A percentile compares a stretch with the other conserved stretches of the same genome.
phyloP scores from a whole-genome alignment of 2,113 vertebrate species.

The Siniperca chuatsi region DNA sequence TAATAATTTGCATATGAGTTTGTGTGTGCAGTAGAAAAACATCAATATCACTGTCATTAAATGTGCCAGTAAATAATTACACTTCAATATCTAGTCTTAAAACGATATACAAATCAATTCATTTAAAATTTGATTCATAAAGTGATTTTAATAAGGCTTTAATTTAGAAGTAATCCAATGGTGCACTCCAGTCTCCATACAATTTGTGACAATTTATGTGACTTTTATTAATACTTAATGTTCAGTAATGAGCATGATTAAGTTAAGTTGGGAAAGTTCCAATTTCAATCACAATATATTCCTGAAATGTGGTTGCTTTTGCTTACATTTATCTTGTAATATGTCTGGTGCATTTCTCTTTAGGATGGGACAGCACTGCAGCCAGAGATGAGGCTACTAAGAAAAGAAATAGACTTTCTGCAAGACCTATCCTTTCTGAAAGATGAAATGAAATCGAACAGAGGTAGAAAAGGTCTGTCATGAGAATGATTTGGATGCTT shows the following conservation, averaged over 20 bases:
- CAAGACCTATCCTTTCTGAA: not conserved
- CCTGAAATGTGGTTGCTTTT: not conserved
- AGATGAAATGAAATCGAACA: not conserved
- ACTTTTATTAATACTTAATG: not conserved
- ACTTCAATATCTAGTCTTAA: not conserved
- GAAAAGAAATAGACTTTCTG: not conserved
- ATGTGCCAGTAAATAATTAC: not conserved
- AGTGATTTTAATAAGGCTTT: not conserved
- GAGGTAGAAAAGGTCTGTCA: not conserved
- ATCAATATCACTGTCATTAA: no score
- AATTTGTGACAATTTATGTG: no score
- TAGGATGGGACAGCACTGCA: not conserved
- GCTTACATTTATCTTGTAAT: not conserved
- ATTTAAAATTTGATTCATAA: not conserved
- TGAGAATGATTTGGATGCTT: slow-evolving; percentile 3
- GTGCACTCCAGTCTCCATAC: not conserved
- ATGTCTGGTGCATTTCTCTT: not conserved
- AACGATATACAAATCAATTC: not conserved
- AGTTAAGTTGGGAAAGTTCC: not conserved
- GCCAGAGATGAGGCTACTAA: not conserved
- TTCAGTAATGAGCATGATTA: not conserved
- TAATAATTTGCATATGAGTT: not conserved
- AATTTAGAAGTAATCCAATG: not conserved
- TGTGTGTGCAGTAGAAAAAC: not conserved
- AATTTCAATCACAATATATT: not conserved